A percentile compares a stretch with the other conserved stretches of the same genome.
phyloP scores from a whole-genome alignment of 2,888 invertebrate genomes.

The Eupithecia subumbrata region DNA sequence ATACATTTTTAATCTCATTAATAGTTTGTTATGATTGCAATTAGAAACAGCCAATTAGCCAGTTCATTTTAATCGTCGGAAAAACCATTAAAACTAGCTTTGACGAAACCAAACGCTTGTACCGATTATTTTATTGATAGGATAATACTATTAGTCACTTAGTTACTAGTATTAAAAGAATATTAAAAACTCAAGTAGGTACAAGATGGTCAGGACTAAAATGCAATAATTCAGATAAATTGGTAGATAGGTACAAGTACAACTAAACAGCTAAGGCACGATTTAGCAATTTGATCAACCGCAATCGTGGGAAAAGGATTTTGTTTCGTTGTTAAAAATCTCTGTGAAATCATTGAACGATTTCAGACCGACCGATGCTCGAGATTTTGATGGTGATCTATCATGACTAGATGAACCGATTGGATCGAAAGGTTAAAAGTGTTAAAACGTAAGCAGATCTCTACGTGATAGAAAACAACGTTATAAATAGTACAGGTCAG shows the following conservation, averaged over 20 bases:
- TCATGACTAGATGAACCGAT: neutral
- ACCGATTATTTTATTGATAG: neutral
- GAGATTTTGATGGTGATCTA: neutral
- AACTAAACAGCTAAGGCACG: conserved; percentile 31
- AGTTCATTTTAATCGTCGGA: neutral
- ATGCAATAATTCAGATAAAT: conserved; percentile 32
- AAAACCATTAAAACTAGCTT: neutral
- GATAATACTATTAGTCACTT: neutral
- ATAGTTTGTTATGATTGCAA: neutral
- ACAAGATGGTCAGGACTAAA: conserved; percentile 34
- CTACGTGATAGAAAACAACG: neutral
- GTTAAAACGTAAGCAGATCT: neutral
- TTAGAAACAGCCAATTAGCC: neutral
- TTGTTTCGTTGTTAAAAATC: neutral
- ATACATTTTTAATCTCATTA: neutral
- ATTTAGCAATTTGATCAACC: conserved; percentile 33
- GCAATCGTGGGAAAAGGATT: conserved; percentile 30
- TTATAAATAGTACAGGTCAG: neutral
- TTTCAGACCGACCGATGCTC: neutral
- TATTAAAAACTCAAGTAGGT: conserved; percentile 36
- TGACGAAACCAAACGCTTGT: neutral
- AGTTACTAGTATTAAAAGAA: neutral
- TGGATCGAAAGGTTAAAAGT: neutral
- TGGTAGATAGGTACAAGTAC: conserved; percentile 5
- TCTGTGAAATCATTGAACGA: neutral